Evolutionary conservation across 2,888 invertebrate genomes (phyloP), one percentile per base, ranked within the genome.

Genomic region (Leptopterna dolabrata): DNA sequence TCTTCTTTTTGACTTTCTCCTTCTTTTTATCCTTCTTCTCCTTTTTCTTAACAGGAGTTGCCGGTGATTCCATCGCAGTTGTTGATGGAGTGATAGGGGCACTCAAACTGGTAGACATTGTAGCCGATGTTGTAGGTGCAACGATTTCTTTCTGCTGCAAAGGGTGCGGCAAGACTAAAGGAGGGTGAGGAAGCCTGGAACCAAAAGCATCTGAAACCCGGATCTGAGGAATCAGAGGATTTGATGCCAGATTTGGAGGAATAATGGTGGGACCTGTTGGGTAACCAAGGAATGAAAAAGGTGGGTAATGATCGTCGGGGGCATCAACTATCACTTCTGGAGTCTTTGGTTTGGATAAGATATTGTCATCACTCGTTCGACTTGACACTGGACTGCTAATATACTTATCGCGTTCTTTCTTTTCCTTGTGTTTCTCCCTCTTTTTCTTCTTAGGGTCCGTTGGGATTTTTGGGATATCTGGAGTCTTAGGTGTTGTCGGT

Each of bases 291-390:
- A 92, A 92, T 1, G 92, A 92, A 81, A 91, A 90, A 7, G 89
- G 88, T 70, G 92, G 93, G 36, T 85, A 80, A 19, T 51, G 55
- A n/a, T 88, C 71, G 51, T 89, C 89, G 29, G 88, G 88, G 29
- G 81, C 76, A 14, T 76, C 81, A 47, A 83, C 30, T 4, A 91
- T 90, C n/a, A 90, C 90, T n/a, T 92, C 91, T 0, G 91, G 91
- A 13, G 91, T 91, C 89, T 93, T 94, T 89, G 94, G 95, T 90
- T 94, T 95, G 88, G 93, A 93, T 16, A 95, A 90, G 90, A 94
- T 94, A 89, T 95, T 95, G 90, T 95, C 94, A 89, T 93, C 94
- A 43, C 76, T 76, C 24, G 83, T 80, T 76, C 86, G 51, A 70
- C 87, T 89, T 3, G 81, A 87, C 76, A 89, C 89, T 7, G 91